These are phyloP conservation scores for Erebia ligea DNA, from an alignment of 2,888 invertebrate species.

Conservation along the genomic window DNA sequence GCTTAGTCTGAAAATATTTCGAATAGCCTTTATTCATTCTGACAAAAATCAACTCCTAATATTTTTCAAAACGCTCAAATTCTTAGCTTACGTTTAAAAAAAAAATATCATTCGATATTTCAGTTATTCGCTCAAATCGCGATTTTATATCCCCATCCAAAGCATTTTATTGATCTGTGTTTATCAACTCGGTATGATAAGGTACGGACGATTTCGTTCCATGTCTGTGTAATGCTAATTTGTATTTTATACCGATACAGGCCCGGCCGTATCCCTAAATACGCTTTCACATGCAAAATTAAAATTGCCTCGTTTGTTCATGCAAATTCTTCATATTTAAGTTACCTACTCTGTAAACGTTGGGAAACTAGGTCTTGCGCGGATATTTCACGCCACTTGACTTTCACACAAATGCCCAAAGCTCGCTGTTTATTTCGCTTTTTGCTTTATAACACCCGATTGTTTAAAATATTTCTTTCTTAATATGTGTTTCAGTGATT, in stretches of 20 bases:
- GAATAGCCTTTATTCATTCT: too few relatives aligned
- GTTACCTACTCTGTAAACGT: constrained; percentile 29
- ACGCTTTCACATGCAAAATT: constrained; percentile 53
- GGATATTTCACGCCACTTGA: constrained; percentile 36
- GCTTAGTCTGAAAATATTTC: neutral
- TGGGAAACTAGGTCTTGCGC: constrained; percentile 26
- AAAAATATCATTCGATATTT: too few relatives aligned
- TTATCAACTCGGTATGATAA: constrained; percentile 45
- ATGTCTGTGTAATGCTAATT: constrained; percentile 75
- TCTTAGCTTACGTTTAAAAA: too few relatives aligned
- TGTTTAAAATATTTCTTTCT: constrained; percentile 26
- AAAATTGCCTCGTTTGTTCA: constrained; percentile 63
- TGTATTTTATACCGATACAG: constrained; percentile 75
- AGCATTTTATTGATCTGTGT: neutral
- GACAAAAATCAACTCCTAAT: too few relatives aligned
- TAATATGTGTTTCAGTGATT: constrained; percentile 17
- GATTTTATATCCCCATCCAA: neutral
- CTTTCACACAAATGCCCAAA: constrained; percentile 28
- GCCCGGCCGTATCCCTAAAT: constrained; percentile 67
- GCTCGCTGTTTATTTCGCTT: constrained; percentile 23
- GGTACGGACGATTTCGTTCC: constrained; percentile 62
- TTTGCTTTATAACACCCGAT: constrained; percentile 23
- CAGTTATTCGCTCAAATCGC: too few relatives aligned
- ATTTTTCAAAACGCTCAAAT: too few relatives aligned
- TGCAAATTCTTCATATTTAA: constrained; percentile 52